Percentiles rank a stretch among this genome's conserved stretches.
phyloP scores from a whole-genome alignment of 2,113 vertebrate species.

The Cryptotis parvus region DNA sequence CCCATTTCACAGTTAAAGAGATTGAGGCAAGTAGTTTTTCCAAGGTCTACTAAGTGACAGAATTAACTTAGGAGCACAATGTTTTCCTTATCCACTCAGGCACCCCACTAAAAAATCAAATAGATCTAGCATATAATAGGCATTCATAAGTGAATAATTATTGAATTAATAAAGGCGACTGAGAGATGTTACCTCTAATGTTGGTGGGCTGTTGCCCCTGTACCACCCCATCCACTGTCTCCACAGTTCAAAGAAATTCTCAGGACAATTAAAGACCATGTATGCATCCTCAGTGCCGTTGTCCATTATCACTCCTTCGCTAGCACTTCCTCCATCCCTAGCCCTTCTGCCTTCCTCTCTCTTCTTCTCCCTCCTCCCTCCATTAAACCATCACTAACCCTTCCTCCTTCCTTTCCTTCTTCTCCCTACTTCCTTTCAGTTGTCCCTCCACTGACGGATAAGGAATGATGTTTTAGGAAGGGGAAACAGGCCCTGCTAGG shows the following conservation, averaged over 20 bases:
- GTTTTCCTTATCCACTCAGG: not conserved
- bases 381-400: too few species aligned
- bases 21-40: not conserved
- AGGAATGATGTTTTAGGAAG: not conserved
- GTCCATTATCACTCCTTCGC: too few species aligned
- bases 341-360: not conserved
- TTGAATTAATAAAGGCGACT: not conserved
- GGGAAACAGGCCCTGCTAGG: too few species aligned
- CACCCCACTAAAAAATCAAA: not conserved
- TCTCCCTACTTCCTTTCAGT: not conserved
- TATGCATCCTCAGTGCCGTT: not conserved
- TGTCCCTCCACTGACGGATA: not conserved
- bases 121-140: not conserved
- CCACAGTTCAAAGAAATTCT: not conserved
- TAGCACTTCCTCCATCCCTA: not conserved
- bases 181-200: not conserved
- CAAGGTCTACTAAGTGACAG: slow-evolving; percentile 1
- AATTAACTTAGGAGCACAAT: not conserved
- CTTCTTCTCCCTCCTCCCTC: not conserved
- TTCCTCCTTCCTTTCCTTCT: not conserved
- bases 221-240: not conserved
- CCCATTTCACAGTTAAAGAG: slow-evolving; percentile 30
- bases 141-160: not conserved
- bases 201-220: too few species aligned
- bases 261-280: not conserved